Evolutionary conservation across 1,140 invertebrate species (phyloP).

Genomic region (Rhopalosiphum maidis): DNA sequence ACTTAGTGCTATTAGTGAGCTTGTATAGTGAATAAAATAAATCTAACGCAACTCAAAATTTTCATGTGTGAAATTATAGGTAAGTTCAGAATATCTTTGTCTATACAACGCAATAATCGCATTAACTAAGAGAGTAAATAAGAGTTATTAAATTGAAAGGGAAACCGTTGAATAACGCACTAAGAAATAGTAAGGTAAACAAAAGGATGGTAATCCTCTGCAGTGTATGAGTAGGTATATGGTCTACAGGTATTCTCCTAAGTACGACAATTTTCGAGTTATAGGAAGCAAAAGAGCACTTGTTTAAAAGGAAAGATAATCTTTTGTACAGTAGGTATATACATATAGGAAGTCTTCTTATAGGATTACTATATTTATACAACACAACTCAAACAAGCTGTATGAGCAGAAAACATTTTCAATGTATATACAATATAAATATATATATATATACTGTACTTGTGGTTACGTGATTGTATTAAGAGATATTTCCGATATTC

Average conservation of each 20-base stretch:
- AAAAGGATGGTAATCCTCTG: constrained; percentile 24
- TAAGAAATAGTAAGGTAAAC: constrained; percentile 4
- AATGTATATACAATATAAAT: neutral
- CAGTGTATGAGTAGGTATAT: neutral
- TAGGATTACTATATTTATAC: constrained; percentile 13
- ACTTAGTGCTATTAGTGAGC: neutral
- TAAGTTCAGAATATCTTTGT: neutral
- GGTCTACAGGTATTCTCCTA: neutral
- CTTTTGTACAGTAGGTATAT: constrained; percentile 7
- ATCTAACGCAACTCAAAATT: neutral
- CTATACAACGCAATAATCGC: neutral
- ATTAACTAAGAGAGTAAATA: neutral
- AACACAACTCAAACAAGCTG: constrained; percentile 7
- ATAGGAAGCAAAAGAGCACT: neutral
- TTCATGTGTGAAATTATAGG: neutral
- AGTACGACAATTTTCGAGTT: neutral
- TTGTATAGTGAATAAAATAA: neutral
- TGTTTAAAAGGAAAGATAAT: constrained; percentile 32
- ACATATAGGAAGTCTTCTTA: neutral
- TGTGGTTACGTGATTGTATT: neutral
- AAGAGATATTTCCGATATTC: neutral
- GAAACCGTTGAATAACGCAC: neutral
- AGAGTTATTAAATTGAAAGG: constrained; percentile 15
- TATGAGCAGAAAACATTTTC: neutral
- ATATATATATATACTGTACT: neutral